Conservation (phyloP, 2,797 vertebrate species). For the Macrochelys suwanniensis region DNA sequence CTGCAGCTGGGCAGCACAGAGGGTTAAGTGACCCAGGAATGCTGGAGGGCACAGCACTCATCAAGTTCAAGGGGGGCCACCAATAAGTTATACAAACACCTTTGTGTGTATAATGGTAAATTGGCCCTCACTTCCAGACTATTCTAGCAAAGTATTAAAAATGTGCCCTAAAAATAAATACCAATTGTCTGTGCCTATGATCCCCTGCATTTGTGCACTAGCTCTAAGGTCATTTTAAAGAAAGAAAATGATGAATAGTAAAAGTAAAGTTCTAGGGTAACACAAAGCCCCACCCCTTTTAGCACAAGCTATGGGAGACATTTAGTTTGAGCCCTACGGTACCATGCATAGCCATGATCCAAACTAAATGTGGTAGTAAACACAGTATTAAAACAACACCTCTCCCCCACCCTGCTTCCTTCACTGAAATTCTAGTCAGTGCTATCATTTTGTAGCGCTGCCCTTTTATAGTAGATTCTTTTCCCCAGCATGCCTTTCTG, state of each 20-base stretch:
- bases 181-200: not conserved
- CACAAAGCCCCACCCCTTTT: rapidly evolving
- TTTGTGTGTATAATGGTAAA: slow-evolving; percentile 51
- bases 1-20: not conserved
- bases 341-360: rapidly evolving
- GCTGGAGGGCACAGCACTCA: slow-evolving; percentile 53
- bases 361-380: not conserved
- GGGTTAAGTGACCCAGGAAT: slow-evolving; percentile 64
- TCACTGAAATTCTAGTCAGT: not conserved
- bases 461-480: not conserved
- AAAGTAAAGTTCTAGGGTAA: not conserved
- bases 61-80: slow-evolving; percentile 61
- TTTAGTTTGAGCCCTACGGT: rapidly evolving
- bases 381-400: not conserved
- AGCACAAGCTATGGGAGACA: not conserved
- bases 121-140: slow-evolving; percentile 40
- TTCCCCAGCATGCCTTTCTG: not conserved
- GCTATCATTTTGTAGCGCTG: not conserved
- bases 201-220: not conserved
- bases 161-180: not conserved
- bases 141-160: not conserved
- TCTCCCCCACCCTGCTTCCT: rapidly evolving
- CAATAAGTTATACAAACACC: slow-evolving; percentile 67
- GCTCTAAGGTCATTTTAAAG: not conserved
- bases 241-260: not conserved